Percentiles rank a stretch among this genome's conserved stretches.
Evolutionary conservation across 2,797 vertebrate species (phyloP).

Genomic region (Xenopus petersii): DNA sequence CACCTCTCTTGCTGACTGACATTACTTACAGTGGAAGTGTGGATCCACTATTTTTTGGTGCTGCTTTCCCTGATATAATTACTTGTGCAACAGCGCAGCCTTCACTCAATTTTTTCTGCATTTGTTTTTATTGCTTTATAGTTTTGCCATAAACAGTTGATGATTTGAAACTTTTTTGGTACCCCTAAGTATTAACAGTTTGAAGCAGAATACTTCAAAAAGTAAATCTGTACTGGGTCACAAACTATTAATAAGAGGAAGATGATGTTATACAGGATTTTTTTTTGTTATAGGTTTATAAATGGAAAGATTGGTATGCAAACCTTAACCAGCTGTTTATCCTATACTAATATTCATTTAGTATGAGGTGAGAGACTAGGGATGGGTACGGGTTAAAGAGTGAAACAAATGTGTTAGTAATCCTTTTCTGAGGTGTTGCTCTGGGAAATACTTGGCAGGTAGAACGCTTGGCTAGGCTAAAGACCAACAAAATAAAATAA

Average conservation of each 20-base stretch:
- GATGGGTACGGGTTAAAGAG: background rate
- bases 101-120: too few relatives aligned
- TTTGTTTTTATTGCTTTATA: background rate
- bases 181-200: too few relatives aligned
- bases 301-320: background rate
- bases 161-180: background rate
- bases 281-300: background rate
- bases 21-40: too few relatives aligned
- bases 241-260: conserved; percentile 3
- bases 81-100: too few relatives aligned
- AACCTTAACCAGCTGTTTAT: background rate
- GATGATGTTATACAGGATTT: background rate
- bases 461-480: background rate
- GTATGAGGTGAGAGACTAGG: background rate
- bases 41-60: too few relatives aligned
- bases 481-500: background rate
- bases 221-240: background rate
- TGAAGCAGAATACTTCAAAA: background rate
- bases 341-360: background rate
- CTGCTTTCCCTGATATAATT: too few relatives aligned
- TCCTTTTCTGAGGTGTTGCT: background rate
- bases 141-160: background rate
- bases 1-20: too few relatives aligned
- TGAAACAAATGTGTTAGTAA: background rate
- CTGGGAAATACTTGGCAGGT: background rate